A percentile compares a stretch with the other conserved stretches of the same genome.
These are phyloP conservation scores for Salpingus planirostris DNA, from an alignment of 2,888 invertebrate species.

Conservation along the genomic window DNA sequence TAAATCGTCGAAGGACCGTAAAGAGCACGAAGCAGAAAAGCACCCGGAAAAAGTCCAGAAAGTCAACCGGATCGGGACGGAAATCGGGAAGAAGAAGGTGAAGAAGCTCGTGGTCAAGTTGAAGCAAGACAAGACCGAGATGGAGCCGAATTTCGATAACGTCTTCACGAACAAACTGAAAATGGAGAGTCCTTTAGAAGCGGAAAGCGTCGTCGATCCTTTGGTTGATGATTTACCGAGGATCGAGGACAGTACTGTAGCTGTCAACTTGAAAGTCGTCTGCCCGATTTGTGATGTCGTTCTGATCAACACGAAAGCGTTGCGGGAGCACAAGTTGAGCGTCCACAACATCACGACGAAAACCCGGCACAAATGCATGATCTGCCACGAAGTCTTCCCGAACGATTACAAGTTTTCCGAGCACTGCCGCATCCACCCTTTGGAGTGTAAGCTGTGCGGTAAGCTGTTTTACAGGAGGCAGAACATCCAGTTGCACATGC, in stretches of 20 bases:
- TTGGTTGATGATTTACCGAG: constrained; percentile 29
- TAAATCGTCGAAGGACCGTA: constrained; percentile 53
- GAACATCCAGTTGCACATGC: constrained; percentile 68
- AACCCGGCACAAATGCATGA: constrained; percentile 45
- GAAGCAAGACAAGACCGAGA: constrained; percentile 27
- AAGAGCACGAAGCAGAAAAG: constrained; percentile 50
- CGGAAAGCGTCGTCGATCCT: constrained; percentile 39
- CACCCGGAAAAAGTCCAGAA: constrained; percentile 42
- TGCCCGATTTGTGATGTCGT: constrained; percentile 32
- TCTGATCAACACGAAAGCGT: constrained; percentile 26
- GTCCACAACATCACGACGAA: constrained; percentile 42
- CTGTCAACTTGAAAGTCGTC: constrained; percentile 21
- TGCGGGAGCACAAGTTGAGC: constrained; percentile 43
- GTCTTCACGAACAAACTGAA: constrained; percentile 36
- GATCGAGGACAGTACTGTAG: constrained; percentile 15
- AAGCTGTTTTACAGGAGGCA: constrained; percentile 65
- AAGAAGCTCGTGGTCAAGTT: constrained; percentile 33
- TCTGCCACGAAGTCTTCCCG: constrained; percentile 58
- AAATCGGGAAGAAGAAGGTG: constrained; percentile 30
- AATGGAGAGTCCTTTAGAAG: constrained; percentile 12
- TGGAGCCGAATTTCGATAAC: constrained; percentile 38
- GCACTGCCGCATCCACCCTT: constrained; percentile 70
- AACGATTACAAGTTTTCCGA: constrained; percentile 60
- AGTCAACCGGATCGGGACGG: constrained; percentile 26
- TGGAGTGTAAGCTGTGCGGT: constrained; percentile 75